Percentiles rank a stretch among this genome's conserved stretches.
Conservation (phyloP, 2,888 invertebrate species). For the Drosophila algonquin region DNA sequence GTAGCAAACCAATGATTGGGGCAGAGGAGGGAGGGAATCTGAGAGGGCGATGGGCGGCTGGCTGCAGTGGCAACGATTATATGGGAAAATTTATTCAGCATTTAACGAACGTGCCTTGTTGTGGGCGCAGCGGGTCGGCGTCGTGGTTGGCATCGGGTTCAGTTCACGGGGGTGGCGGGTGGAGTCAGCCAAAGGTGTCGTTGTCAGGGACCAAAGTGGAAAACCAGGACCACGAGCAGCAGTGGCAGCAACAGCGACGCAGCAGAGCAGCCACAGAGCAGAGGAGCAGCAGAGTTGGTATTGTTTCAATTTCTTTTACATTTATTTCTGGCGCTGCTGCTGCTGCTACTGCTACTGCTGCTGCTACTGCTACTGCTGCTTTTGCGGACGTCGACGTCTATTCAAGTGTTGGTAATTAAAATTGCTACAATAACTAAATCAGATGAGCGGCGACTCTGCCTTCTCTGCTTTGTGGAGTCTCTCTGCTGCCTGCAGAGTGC, state of each 20-base stretch:
- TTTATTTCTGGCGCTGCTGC: conserved; percentile 24
- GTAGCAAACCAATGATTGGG: conserved; percentile 17
- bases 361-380: conserved; percentile 5
- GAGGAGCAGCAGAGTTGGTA: conserved; percentile 51
- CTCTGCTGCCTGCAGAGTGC: conserved; percentile 7
- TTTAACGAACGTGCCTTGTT: conserved; percentile 69
- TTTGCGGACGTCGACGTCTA: conserved; percentile 29
- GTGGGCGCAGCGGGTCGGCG: conserved; percentile 6
- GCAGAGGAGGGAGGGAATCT: conserved; percentile 17
- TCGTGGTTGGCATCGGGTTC: conserved; percentile 8
- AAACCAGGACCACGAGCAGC: conserved; percentile 28
- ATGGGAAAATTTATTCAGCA: conserved; percentile 76
- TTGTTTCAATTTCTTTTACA: conserved; percentile 65
- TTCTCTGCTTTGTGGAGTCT: conserved; percentile 21
- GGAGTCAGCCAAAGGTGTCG: conserved; percentile 63
- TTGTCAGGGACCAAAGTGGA: conserved; percentile 66
- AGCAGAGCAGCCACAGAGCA: conserved; percentile 24
- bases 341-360: too few species aligned
- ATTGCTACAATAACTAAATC: conserved; percentile 74
- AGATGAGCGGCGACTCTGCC: conserved; percentile 46
- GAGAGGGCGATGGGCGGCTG: conserved; percentile 37
- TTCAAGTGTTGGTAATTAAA: conserved; percentile 74
- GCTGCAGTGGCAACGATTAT: conserved; percentile 59
- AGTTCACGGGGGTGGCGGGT: conserved; percentile 4
- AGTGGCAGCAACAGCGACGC: conserved; percentile 12